Conservation (phyloP, 2,113 vertebrate genomes). For the Odobenus rosmarus region DNA sequence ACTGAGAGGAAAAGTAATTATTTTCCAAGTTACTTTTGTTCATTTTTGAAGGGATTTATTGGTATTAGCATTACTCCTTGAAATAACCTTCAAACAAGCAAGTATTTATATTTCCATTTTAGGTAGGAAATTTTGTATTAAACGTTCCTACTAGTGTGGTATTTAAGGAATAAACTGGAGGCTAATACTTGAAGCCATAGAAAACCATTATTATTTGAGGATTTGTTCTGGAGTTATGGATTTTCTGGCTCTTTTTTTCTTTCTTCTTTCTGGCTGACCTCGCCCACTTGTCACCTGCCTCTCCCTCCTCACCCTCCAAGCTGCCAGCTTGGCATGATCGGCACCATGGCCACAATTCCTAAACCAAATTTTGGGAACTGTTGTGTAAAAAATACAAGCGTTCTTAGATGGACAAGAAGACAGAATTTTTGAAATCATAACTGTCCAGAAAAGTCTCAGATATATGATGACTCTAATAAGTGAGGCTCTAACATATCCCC, state of each 20-base stretch:
- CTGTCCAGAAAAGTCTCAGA: slow-evolving; percentile 22
- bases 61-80: slow-evolving; percentile 17
- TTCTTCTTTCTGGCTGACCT: neutral
- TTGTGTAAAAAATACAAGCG: neutral
- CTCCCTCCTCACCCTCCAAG: neutral
- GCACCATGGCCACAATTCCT: neutral
- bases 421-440: neutral
- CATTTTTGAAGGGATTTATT: neutral
- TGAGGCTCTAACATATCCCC: neutral
- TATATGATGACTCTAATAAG: neutral
- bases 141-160: neutral
- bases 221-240: neutral
- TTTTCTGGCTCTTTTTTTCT: neutral
- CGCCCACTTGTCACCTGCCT: neutral
- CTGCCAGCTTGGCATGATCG: neutral
- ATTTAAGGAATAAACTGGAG: neutral
- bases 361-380: neutral
- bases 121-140: neutral
- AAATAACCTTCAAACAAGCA: slow-evolving; percentile 22
- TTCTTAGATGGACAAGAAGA: neutral
- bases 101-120: neutral
- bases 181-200: neutral
- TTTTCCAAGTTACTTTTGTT: neutral
- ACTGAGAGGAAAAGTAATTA: neutral
- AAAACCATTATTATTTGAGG: neutral